Conservation (phyloP, 2,113 vertebrate genomes). For the Oxygymnocypris stewartii region DNA sequence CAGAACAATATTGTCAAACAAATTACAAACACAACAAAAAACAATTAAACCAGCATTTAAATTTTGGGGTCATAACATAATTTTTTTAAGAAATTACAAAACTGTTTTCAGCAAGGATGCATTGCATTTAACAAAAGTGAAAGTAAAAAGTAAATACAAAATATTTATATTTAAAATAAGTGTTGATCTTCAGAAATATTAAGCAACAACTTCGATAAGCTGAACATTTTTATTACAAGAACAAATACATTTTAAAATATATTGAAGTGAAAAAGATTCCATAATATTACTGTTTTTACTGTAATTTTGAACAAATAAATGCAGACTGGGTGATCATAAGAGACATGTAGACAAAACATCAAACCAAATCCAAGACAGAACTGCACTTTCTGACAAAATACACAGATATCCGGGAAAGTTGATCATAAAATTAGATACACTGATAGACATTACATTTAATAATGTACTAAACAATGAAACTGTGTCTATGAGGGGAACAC, state of each 20-base stretch:
- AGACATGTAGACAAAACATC: background rate
- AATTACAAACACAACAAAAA: conserved; percentile 6
- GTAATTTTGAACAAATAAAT: background rate
- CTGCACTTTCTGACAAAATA: background rate
- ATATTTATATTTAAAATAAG: too few species aligned
- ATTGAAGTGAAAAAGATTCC: background rate
- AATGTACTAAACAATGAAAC: conserved; percentile 20
- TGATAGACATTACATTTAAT: background rate
- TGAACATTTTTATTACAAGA: background rate
- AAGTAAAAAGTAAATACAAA: background rate
- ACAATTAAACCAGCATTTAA: background rate
- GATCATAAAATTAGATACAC: background rate
- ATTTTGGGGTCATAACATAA: background rate
- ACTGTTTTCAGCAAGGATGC: background rate
- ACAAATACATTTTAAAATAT: background rate
- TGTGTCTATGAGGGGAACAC: conserved; percentile 9
- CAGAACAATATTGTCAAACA: background rate
- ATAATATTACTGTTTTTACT: background rate
- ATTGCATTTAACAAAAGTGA: background rate
- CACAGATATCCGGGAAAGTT: background rate
- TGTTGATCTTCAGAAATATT: too few species aligned
- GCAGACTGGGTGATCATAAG: background rate
- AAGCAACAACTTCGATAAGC: background rate
- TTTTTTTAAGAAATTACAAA: background rate
- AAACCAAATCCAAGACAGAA: background rate